phyloP scores from a whole-genome alignment of 2,113 vertebrate species.

The Cyanocitta stelleri region DNA sequence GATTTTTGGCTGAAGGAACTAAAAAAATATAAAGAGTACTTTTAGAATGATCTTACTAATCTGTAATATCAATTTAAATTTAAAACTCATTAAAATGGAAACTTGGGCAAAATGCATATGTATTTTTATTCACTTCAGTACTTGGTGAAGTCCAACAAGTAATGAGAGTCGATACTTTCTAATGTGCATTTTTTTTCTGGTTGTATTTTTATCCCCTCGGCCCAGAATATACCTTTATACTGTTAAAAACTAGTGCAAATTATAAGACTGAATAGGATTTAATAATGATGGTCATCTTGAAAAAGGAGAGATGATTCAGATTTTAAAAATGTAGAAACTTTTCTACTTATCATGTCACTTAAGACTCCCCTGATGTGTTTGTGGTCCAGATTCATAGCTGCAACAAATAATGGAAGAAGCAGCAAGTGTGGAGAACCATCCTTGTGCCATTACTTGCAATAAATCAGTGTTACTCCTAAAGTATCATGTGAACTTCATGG shows the following conservation, averaged over 20 bases:
- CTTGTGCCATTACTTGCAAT: constrained; percentile 26
- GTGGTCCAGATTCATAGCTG: not conserved
- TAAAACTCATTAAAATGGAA: not conserved
- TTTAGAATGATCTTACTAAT: not conserved
- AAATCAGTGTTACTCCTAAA: constrained; percentile 10
- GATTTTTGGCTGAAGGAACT: not conserved
- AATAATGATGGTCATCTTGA: not conserved
- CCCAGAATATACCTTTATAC: not conserved
- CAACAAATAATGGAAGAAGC: not conserved
- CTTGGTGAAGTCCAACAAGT: not conserved
- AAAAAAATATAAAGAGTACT: not conserved
- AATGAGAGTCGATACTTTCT: not conserved
- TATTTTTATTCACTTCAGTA: not conserved
- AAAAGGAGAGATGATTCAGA: not conserved
- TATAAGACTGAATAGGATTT: not conserved
- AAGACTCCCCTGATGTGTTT: not conserved
- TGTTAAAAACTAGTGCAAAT: not conserved
- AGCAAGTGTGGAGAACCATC: constrained; percentile 12
- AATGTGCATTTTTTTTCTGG: not conserved
- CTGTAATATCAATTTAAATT: not conserved
- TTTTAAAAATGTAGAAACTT: not conserved
- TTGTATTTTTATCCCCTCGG: not conserved
- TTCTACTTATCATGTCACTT: not conserved
- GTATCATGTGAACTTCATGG: not conserved
- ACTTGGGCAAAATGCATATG: not conserved